phyloP scores from a whole-genome alignment of 2,888 invertebrate species.

The Scaptomyza flava region DNA sequence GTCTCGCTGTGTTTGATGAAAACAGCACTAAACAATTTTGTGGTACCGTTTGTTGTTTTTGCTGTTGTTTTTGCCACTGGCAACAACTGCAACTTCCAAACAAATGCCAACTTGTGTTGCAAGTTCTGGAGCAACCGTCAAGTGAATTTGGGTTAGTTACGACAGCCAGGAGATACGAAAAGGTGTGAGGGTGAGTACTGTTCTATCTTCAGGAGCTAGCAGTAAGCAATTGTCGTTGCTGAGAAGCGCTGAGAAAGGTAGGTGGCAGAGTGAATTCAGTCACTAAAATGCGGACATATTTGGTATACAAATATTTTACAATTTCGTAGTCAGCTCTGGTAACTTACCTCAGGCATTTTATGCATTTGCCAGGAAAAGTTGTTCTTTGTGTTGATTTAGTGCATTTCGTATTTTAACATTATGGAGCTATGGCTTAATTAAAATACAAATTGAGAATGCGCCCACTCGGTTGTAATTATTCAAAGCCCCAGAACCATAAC shows the following conservation, averaged over 20 bases:
- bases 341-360: conserved; percentile 32
- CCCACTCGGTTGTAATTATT: conserved; percentile 34
- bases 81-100: conserved; percentile 15
- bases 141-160: conserved; percentile 24
- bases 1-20: conserved; percentile 36
- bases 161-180: neutral
- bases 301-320: conserved; percentile 13
- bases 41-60: conserved; percentile 47
- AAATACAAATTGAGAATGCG: conserved; percentile 41
- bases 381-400: conserved; percentile 49
- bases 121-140: conserved; percentile 23
- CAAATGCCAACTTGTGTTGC: conserved; percentile 33
- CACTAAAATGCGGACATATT: conserved; percentile 15
- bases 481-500: conserved; percentile 21
- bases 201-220: neutral
- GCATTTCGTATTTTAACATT: conserved; percentile 17
- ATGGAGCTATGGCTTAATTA: conserved; percentile 62
- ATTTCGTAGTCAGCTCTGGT: conserved; percentile 3
- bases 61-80: conserved; percentile 38
- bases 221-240: conserved; percentile 20
- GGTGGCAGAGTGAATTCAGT: conserved; percentile 13
- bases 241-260: conserved; percentile 12
- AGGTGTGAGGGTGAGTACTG: neutral
- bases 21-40: conserved; percentile 56
- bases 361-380: conserved; percentile 42